Conservation (phyloP, 2,113 vertebrate species). For the Protobothrops mucrosquamatus region DNA sequence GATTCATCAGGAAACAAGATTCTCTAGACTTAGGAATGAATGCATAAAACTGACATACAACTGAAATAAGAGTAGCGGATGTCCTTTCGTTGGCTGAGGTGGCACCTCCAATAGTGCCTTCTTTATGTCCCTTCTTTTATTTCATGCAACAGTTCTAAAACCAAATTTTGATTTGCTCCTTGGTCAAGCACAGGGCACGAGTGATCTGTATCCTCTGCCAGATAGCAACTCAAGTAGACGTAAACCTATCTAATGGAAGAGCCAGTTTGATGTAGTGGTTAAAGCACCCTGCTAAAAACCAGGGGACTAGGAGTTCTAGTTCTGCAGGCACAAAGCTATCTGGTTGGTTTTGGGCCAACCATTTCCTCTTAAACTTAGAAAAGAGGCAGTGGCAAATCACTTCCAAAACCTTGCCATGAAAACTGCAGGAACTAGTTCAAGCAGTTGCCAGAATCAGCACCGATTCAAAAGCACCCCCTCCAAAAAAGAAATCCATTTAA, state of each 20-base stretch:
- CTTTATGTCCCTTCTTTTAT: conserved; percentile 89
- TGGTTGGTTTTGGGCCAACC: no score
- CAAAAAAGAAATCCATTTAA: no score
- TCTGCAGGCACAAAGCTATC: no score
- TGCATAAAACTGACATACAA: background rate
- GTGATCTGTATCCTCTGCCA: conserved; percentile 85
- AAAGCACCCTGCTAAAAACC: no score
- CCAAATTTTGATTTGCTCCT: conserved; percentile 93
- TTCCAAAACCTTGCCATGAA: no score
- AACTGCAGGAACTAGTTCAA: no score
- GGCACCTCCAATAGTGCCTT: conserved; percentile 61
- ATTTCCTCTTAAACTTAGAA: no score
- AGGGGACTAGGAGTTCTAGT: no score
- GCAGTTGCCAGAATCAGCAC: no score
- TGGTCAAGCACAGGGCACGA: conserved; percentile 81
- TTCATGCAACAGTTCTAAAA: conserved; percentile 93
- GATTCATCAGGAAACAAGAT: background rate
- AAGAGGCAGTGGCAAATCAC: no score
- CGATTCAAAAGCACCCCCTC: no score
- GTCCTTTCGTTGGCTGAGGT: conserved; percentile 36
- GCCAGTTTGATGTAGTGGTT: no score
- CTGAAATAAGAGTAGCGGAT: background rate
- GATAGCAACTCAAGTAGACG: conserved; percentile 90
- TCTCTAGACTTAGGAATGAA: background rate
- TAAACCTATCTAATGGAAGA: conserved; percentile 79